Base-by-base conservation (phyloP, 2,113 vertebrate genomes). In the Aphelocoma coerulescens region DNA sequence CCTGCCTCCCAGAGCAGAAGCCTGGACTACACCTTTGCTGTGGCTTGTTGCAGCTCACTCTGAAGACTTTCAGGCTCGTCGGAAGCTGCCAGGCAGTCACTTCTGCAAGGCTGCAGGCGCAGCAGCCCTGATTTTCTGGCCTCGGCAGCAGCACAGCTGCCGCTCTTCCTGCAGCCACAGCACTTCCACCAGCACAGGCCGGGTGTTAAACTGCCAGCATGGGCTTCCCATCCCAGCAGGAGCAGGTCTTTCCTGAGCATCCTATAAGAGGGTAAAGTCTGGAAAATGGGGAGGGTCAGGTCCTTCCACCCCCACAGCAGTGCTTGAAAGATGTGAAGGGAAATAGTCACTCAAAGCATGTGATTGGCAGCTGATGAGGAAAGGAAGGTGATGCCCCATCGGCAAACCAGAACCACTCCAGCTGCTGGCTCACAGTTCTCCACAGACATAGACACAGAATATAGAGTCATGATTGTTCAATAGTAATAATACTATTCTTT, bases 141-240 rank as follows among this genome's bases (percentile, higher is more conserved):
- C 33, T 23, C 2, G 0, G 33, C 10, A 14, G 13, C 61, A n/a
- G 55, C 1, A 0, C 3, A 11, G 32, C 1, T 1, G 54, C 35
- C 0, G 2, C 75, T 51, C 43, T 20, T 33, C 15, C 48, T 43
- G 68, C 58, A 41, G 39, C 44, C 3, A 8, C 9, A 0, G 16
- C 3, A 3, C 89, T 37, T 57, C 33, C 57, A 16, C 32, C 37
- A 2, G 57, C 52, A 11, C 43, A 3, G 44, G 19, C 24, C 5
- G 5, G 49, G 43, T 16, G 43, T 43, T 43, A 43, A 11, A 46
- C 13, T 4, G 3, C 26, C 43, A 58, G 23, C 3, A 3, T 6
- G n/a, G 74, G 26, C 18, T 44, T 61, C 54, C 44, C 65, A 68
- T 33, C 7, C 76, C 49, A 43, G 49, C 37, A 37, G 37, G 6